Evolutionary conservation across 2,113 vertebrate genomes (phyloP), one percentile per base, ranked within the genome.

Genomic region (Petromus typicus): DNA sequence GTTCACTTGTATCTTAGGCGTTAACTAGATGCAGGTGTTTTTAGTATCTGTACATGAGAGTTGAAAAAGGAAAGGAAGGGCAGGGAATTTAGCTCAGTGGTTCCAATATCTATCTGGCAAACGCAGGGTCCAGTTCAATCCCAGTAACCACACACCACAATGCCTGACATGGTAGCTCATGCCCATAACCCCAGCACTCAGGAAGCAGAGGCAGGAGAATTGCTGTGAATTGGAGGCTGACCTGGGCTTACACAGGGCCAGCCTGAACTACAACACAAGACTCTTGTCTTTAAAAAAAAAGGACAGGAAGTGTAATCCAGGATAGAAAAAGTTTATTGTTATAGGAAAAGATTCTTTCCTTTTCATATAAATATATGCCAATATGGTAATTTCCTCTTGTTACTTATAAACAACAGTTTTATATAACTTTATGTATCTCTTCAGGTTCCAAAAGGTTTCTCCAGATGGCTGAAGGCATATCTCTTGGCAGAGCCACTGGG

Each of bases 31-130:
- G 51, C 57, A 66, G 30, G 16, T 87, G 73, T 34, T 94, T 43
- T 59, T 66, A 34, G 10, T 56, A 56, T 45, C 27, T 69, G 69
- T 82, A 69, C 80, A 13, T 73, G 40, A 91, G 7, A 22, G 17
- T n/a, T 88, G 71, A 86, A 89, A 86, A 91, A 89, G 92, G 40
- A 59, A 92, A 78, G 45, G 63, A n/a, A n/a, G n/a, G n/a, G n/a
- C n/a, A n/a, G n/a, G n/a, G n/a, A n/a, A n/a, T n/a, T n/a, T n/a
- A n/a, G n/a, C n/a, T n/a, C n/a, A n/a, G n/a, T n/a, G n/a, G n/a
- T n/a, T n/a, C n/a, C n/a, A n/a, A n/a, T n/a, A n/a, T n/a, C n/a
- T n/a, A n/a, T n/a, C n/a, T n/a, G n/a, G n/a, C n/a, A n/a, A n/a
- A n/a, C n/a, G n/a, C n/a, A n/a, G n/a, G n/a, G n/a, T n/a, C n/a